phyloP scores from a whole-genome alignment of 1,140 invertebrate species.

The Scaptodrosophila lebanonensis region DNA sequence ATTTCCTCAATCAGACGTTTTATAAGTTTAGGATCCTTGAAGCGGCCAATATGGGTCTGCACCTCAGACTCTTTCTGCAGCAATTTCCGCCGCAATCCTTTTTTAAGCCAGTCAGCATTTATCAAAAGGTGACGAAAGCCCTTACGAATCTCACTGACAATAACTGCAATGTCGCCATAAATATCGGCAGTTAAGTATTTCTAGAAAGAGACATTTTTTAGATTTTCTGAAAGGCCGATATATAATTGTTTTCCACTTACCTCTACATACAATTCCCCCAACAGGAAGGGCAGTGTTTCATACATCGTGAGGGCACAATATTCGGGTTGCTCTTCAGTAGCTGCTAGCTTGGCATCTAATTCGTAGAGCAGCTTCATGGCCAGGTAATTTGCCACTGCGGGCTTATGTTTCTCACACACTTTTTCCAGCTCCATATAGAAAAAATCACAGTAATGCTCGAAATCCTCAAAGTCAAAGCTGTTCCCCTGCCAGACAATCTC shows the following conservation, averaged over 20 bases:
- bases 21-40: conserved; percentile 77
- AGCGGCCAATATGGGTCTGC: conserved; percentile 80
- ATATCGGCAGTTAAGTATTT: conserved; percentile 48
- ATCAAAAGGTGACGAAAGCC: conserved; percentile 80
- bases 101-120: conserved; percentile 85
- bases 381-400: conserved; percentile 61
- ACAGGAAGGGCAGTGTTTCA: conserved; percentile 23
- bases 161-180: conserved; percentile 26
- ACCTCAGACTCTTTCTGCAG: conserved; percentile 80
- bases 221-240: no score
- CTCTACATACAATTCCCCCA: conserved; percentile 45
- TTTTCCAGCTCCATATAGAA: conserved; percentile 54
- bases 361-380: conserved; percentile 54
- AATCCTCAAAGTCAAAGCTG: conserved; percentile 4
- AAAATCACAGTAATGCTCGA: conserved; percentile 29
- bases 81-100: conserved; percentile 80
- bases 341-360: conserved; percentile 51
- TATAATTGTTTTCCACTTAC: no score
- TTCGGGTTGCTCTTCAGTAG: conserved; percentile 67
- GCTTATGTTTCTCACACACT: conserved; percentile 42
- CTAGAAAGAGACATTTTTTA: no score
- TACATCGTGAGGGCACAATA: conserved; percentile 36
- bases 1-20: conserved; percentile 39
- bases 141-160: conserved; percentile 78
- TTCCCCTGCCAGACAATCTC: conserved; percentile 57